These are phyloP conservation scores for Leptinotarsa rubiginosa DNA, from an alignment of 2,888 invertebrate species.

Conservation along the genomic window DNA sequence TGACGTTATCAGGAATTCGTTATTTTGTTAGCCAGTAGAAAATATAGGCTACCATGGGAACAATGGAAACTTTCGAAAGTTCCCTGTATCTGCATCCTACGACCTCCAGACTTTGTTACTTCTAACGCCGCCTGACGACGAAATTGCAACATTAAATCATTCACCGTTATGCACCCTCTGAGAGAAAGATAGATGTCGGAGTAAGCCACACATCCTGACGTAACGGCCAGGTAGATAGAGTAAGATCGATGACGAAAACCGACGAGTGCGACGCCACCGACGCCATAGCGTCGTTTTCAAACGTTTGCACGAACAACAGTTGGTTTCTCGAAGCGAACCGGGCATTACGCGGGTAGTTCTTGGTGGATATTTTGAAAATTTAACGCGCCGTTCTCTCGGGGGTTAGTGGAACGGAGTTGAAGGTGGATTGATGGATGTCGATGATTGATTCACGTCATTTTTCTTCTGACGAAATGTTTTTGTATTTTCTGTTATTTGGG, in stretches of 20 bases:
- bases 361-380: conserved; percentile 21
- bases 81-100: not conserved
- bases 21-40: no score
- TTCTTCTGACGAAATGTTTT: no score
- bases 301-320: conserved; percentile 61
- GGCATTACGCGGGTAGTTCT: conserved; percentile 21
- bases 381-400: not conserved
- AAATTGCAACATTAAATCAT: not conserved
- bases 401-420: conserved; percentile 4
- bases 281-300: conserved; percentile 50
- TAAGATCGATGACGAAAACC: conserved; percentile 49
- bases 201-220: conserved; percentile 5
- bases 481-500: no score
- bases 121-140: conserved; percentile 7
- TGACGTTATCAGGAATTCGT: no score
- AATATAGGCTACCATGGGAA: no score
- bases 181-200: conserved; percentile 9
- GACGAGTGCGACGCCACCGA: conserved; percentile 51
- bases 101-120: not conserved
- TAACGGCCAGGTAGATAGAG: conserved; percentile 19
- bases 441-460: no score
- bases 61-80: not conserved
- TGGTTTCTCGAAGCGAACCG: conserved; percentile 61
- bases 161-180: not conserved
- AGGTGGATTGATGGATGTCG: not conserved